Conservation (phyloP, 2,797 vertebrate species). For the Eremophila alpestris region DNA sequence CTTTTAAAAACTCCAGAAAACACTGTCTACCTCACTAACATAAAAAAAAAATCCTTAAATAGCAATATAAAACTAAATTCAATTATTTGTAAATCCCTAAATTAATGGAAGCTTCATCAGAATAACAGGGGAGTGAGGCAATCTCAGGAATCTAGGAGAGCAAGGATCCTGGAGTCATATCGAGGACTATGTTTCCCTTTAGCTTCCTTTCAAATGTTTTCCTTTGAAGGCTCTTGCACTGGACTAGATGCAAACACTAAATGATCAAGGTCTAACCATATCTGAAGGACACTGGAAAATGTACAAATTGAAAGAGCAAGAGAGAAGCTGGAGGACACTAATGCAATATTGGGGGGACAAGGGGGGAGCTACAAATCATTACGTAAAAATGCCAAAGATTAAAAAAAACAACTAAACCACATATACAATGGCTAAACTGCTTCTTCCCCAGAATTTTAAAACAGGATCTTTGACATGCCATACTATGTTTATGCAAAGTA, state of each 20-base stretch:
- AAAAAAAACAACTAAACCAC: background rate
- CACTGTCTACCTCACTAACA: background rate
- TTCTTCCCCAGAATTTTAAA: background rate
- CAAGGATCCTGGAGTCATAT: background rate
- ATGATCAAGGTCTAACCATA: background rate
- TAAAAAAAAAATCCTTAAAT: background rate
- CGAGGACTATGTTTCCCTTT: background rate
- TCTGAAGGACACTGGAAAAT: background rate
- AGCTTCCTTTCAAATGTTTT: background rate
- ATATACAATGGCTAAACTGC: background rate
- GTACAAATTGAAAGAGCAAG: background rate
- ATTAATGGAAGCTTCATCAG: background rate
- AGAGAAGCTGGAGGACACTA: background rate
- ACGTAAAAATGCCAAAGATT: background rate
- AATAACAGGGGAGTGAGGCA: background rate
- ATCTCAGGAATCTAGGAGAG: background rate
- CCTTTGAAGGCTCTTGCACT: background rate
- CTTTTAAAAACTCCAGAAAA: background rate
- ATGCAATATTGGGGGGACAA: fast-evolving
- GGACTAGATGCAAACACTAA: background rate
- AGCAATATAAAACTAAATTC: background rate
- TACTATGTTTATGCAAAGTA: background rate
- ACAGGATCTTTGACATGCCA: background rate
- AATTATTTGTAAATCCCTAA: background rate
- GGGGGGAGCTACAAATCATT: background rate